Evolutionary conservation across 2,113 vertebrate genomes (phyloP), one percentile per base, ranked within the genome.

Genomic region (Empidonax traillii): DNA sequence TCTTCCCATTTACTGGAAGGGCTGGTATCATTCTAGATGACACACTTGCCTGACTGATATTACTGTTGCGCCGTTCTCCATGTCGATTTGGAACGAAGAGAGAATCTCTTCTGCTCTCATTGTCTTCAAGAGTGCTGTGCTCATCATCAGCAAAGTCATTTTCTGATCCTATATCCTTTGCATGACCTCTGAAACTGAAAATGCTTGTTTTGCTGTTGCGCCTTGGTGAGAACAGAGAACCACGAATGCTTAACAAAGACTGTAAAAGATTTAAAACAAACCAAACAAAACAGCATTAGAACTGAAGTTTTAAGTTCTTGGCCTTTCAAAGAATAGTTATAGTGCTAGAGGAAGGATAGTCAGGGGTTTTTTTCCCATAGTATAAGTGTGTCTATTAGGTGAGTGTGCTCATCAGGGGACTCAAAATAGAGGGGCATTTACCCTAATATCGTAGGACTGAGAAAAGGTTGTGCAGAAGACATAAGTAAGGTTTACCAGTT

Each of bases 71-170:
- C 65, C 98, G 98, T 91, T 99, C 99, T 79, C 98, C 97, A 3
- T 98, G 92, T 93, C 98, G 97, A 85, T 97, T 98, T 4, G 99
- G 98, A 75, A 99, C 97, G 96, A 99, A 99, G 62, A 99, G 97
- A 43, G 99, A 99, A 96, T 98, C 98, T 96, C 99, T 98, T 80
- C 98, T 98, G 98, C 99, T 99, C 79, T 98, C 97, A 73, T 97
- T 98, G 96, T 99, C 99, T 93, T 99, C 99, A 90, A 99, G 96
- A 63, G 98, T 98, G 97, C 99, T 99, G 97, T 98, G 99, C 69
- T 99, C 99, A 68, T 99, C 99, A 62, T 99, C 99, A 3, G 99
- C 99, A 97, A 99, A 99, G 92, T 99, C 99, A 91, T 99, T 99
- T 92, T 99, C 99, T 2, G 99, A 99, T 94, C 98, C 98, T n/a